Base-by-base conservation (phyloP, 1,140 invertebrate species). In the Philaenus spumarius region DNA sequence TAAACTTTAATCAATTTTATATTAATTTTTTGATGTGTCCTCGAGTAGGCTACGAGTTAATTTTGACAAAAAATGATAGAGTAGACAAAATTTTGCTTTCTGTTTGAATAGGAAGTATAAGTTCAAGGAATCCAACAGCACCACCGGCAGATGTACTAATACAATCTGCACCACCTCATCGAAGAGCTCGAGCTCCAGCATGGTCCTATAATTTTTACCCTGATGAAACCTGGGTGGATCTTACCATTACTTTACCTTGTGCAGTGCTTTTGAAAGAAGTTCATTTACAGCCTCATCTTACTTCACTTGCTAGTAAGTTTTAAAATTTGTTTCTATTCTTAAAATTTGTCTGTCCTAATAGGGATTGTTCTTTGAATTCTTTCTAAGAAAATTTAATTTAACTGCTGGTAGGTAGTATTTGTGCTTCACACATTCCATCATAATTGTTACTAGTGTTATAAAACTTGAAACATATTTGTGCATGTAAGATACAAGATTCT, bases 191-290 rank as follows among this genome's bases (percentile, higher is more conserved):
- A 53, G 89, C 89, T 6, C 86, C 93, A 1, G 87, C 91, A 40
- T 94, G 92, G 89, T 89, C 89, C 30, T 93, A 95, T 73, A 90
- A 95, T 72, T 96, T 93, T 74, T 93, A 91, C 73, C 89, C 90
- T 0, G 89, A 93, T 64, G 92, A 95, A 74, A 82, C 82, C 9
- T 90, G 87, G 75, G 85, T 94, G 0, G 90, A 94, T 70, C 77
- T 95, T 5, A 89, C 84, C 5, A 81, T 95, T 19, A 85, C 83
- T n/a, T 72, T 95, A 62, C 92, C 91, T 1, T 93, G 89, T 70
- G 90, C 92, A n/a, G 82, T 94, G 65, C 74, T 93, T 47, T 72
- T 95, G n/a, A 86, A 83, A 67, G 90, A 95, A 77, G 85, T 96
- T 9, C 90, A 94, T 64, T 75, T 95, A 35, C 86, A 92, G 68